Conservation (phyloP, 2,888 invertebrate genomes). For the Brachynemurus nebulosus region DNA sequence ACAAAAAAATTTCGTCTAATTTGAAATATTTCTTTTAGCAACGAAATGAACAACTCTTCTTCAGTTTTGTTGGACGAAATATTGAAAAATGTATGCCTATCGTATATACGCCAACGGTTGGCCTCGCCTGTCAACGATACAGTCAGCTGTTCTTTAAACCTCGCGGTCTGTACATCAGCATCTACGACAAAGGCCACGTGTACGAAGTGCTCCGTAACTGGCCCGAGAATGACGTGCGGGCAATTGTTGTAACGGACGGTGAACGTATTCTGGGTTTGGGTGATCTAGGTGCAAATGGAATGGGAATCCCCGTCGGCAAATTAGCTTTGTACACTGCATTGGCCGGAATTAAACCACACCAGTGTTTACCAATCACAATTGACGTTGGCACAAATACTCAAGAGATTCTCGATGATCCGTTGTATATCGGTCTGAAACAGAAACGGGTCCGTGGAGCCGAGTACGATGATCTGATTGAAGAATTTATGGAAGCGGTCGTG, state of each 20-base stretch:
- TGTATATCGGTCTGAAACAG: constrained; percentile 88
- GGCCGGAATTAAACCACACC: constrained; percentile 90
- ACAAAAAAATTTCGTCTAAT: too few species aligned
- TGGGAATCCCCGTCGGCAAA: constrained; percentile 99
- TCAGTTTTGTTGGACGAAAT: constrained; percentile 73
- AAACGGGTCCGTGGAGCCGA: constrained; percentile 64
- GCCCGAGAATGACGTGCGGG: constrained; percentile 78
- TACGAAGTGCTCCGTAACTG: constrained; percentile 90
- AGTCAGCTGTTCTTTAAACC: constrained; percentile 84
- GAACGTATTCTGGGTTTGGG: constrained; percentile 96
- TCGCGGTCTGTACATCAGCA: constrained; percentile 89
- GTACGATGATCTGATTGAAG: constrained; percentile 91
- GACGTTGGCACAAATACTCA: constrained; percentile 90
- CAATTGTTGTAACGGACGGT: constrained; percentile 93
- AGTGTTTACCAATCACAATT: constrained; percentile 86
- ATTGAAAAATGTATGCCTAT: constrained; percentile 90
- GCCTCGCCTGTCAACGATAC: constrained; percentile 93
- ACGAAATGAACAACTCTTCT: constrained; percentile 93
- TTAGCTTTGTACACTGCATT: constrained; percentile 92
- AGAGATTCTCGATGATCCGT: constrained; percentile 75
- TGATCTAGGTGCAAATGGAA: constrained; percentile 93
- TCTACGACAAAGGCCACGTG: constrained; percentile 89
- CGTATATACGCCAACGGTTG: constrained; percentile 98
- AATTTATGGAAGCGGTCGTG: constrained; percentile 91
- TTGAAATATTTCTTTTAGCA: constrained; percentile 52